phyloP scores from a whole-genome alignment of 2,113 vertebrate genomes.

The Saguinus midas region DNA sequence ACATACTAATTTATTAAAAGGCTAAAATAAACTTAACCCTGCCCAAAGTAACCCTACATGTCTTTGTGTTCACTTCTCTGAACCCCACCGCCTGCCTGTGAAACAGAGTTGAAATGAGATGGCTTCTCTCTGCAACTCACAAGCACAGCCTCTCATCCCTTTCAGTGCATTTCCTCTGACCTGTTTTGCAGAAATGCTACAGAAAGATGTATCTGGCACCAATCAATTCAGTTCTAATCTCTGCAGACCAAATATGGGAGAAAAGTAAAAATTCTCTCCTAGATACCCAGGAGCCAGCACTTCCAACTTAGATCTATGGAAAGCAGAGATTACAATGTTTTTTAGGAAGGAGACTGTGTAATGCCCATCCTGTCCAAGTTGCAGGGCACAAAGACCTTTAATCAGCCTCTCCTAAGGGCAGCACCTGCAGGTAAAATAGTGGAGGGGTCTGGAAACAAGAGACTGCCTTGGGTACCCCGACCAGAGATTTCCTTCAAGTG shows the following conservation, averaged over 20 bases:
- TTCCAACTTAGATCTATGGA: background rate
- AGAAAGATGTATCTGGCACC: background rate
- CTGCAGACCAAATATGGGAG: background rate
- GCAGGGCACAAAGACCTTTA: background rate
- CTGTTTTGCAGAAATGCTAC: slow-evolving; percentile 10
- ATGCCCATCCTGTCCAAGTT: background rate
- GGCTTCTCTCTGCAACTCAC: background rate
- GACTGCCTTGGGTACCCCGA: background rate
- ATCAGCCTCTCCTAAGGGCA: background rate
- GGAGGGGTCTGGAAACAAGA: background rate
- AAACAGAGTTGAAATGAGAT: background rate
- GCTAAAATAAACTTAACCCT: background rate
- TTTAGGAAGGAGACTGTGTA: background rate
- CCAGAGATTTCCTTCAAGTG: background rate
- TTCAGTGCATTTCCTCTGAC: background rate
- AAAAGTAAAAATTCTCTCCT: background rate
- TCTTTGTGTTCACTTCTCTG: background rate
- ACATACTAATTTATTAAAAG: background rate
- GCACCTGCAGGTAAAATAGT: background rate
- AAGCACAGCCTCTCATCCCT: background rate
- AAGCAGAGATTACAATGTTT: background rate
- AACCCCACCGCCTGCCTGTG: background rate
- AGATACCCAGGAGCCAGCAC: background rate
- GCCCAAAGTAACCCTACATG: background rate
- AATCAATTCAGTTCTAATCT: background rate